phyloP scores from a whole-genome alignment of 1,140 invertebrate species.

The Atta texana region DNA sequence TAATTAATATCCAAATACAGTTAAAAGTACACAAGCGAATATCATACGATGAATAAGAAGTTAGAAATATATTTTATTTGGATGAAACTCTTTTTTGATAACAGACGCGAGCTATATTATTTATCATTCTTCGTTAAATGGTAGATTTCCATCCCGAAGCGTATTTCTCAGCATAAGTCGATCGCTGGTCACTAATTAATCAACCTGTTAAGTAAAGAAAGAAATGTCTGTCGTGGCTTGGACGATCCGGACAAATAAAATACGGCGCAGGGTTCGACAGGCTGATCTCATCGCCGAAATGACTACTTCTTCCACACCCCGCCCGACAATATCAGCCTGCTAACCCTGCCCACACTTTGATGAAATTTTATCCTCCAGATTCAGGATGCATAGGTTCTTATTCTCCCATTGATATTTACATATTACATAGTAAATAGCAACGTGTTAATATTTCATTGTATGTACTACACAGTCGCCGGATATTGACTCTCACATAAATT shows the following conservation, averaged over 20 bases:
- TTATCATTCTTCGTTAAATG: not conserved
- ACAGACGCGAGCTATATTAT: not conserved
- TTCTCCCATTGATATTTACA: not conserved
- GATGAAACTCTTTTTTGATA: not conserved
- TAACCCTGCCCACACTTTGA: slow-evolving; percentile 84
- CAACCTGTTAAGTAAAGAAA: slow-evolving; percentile 42
- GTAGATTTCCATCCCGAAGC: not conserved
- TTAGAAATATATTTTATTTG: not conserved
- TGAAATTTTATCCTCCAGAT: slow-evolving; percentile 53
- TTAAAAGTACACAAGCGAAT: not conserved
- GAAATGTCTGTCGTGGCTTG: slow-evolving; percentile 26
- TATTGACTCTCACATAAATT: slow-evolving; percentile 25
- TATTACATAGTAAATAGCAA: not conserved
- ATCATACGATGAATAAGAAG: not conserved
- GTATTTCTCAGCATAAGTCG: not conserved
- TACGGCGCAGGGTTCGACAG: slow-evolving; percentile 87
- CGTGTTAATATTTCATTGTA: not conserved
- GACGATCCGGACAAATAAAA: slow-evolving; percentile 66
- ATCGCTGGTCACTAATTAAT: slow-evolving; percentile 1
- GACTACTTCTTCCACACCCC: slow-evolving; percentile 87
- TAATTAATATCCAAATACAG: not conserved
- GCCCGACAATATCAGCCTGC: slow-evolving; percentile 89
- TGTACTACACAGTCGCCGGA: not conserved
- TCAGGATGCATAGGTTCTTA: slow-evolving; percentile 3
- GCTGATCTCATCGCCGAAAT: slow-evolving; percentile 91